Conservation (phyloP, 1,140 invertebrate genomes). For the Drosophila hydei region DNA sequence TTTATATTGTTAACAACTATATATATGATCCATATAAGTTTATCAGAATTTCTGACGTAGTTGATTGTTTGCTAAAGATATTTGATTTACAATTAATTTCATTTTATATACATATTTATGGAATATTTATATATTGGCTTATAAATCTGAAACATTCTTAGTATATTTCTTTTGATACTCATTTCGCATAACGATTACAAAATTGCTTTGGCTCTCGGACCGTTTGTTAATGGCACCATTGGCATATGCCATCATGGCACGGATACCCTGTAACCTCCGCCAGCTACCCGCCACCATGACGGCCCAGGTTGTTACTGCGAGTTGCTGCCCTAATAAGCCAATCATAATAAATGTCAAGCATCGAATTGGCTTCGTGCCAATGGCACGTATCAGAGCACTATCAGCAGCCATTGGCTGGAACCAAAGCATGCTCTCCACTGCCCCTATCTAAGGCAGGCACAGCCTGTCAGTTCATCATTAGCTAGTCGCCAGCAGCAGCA, state of each 20-base stretch:
- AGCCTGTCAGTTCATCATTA: conserved; percentile 62
- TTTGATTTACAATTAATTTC: no score
- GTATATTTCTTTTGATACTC: no score
- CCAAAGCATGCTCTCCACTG: background rate
- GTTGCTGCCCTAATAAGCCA: conserved; percentile 71
- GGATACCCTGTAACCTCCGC: background rate
- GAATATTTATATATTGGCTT: no score
- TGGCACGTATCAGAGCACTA: no score
- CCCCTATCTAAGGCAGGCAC: background rate
- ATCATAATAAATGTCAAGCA: conserved; percentile 82
- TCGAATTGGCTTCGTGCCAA: conserved; percentile 69
- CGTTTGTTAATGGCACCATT: conserved; percentile 39
- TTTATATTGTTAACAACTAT: no score
- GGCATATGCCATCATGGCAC: conserved; percentile 24
- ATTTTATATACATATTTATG: no score
- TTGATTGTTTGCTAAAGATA: no score
- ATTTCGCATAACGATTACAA: conserved; percentile 1
- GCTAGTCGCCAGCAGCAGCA: conserved; percentile 29
- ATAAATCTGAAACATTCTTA: background rate
- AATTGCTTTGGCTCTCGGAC: conserved; percentile 5
- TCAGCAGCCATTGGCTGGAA: conserved; percentile 35
- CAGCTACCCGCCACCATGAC: background rate
- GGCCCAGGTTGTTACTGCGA: conserved; percentile 25
- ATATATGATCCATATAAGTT: no score
- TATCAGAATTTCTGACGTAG: no score